Conservation (phyloP, 2,113 vertebrate genomes). For the Sminthopsis crassicaudata region DNA sequence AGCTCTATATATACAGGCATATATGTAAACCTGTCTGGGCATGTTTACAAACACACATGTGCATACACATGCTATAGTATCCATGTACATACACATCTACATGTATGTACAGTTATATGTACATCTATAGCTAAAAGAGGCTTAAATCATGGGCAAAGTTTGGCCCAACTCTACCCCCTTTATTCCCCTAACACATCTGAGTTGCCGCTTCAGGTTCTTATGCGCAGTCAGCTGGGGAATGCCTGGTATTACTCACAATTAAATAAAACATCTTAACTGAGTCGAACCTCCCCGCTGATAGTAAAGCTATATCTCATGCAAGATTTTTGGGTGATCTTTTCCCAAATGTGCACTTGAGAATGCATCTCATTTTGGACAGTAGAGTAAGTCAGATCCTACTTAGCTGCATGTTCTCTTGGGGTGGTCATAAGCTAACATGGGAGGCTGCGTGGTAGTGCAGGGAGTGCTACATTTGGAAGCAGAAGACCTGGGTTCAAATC, state of each 20-base stretch:
- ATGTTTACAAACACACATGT: neutral
- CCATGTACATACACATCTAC: neutral
- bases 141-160: constrained; percentile 1
- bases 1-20: neutral
- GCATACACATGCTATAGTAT: neutral
- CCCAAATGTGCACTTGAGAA: neutral
- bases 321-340: neutral
- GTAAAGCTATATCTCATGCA: neutral
- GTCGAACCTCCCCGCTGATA: neutral
- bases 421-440: neutral
- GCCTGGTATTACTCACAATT: neutral
- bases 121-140: neutral
- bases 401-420: neutral
- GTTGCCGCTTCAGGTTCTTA: neutral
- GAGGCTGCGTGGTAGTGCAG: neutral
- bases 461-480: neutral
- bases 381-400: neutral
- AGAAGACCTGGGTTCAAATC: neutral
- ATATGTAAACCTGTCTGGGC: fast-evolving
- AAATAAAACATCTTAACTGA: constrained; percentile 21
- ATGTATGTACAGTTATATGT: neutral
- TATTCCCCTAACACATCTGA: neutral
- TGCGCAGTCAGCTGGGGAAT: neutral
- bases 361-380: constrained; percentile 14
- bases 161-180: neutral